Base-by-base conservation (phyloP, 2,888 invertebrate genomes). In the Tetranychus truncatus region DNA sequence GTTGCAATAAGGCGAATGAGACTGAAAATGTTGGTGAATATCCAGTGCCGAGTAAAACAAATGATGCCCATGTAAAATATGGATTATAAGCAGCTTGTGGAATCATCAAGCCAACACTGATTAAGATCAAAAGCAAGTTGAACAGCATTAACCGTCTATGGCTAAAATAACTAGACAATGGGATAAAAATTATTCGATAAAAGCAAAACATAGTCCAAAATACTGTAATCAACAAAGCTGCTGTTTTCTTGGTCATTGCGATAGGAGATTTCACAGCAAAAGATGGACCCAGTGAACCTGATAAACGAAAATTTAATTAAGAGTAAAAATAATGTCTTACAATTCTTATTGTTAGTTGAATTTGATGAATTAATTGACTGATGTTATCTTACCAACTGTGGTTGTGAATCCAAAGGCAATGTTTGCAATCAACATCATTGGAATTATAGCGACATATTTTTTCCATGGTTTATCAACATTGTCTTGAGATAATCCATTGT, bases 11-110 rank as follows among this genome's bases (percentile, higher is more conserved):
- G 11, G 67, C 67, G 21, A 21, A 67, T 67, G 67, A n/a, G 8
- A 67, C 21, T 9, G 67, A n/a, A 67, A 67, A 67, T 21, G 21
- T n/a, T n/a, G 67, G 67, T 67, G 67, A 67, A 67, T 67, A 67
- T 11, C 67, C 67, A 21, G n/a, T 67, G 9, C 67, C 67, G 9
- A 67, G 67, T 67, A 67, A n/a, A 8, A 67, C 0, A 21, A 67
- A 67, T 21, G 67, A 67, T 67, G 21, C 8, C 67, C 67, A 67
- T 11, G 67, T 67, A 67, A n/a, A 67, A n/a, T 21, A 21, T 21
- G 9, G 20, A n/a, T 67, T 21, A 67, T 67, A 67, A 21, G 67
- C 67, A 67, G 67, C 67, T 21, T 67, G 6, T 67, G 67, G 1
- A 67, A 67, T n/a, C 67, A 67, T 67, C 8, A 67, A 21, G 11